phyloP scores from a whole-genome alignment of 2,113 vertebrate genomes.

The Coryphaenoides rupestris region DNA sequence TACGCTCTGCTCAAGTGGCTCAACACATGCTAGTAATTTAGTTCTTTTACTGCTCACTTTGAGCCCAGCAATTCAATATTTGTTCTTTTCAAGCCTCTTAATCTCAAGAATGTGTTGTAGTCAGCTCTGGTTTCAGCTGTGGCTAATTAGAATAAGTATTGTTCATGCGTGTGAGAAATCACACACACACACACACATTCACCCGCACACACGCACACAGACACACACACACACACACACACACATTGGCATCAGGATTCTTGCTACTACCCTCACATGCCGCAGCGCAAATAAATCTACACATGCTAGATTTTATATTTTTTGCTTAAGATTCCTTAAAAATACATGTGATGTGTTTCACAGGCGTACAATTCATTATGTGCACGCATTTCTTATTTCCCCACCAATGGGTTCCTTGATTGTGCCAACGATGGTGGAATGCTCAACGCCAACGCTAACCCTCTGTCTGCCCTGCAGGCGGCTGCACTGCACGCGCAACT shows the following conservation, averaged over 20 bases:
- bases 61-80: slow-evolving; percentile 54
- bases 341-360: background rate
- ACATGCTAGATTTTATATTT: background rate
- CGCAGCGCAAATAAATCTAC: background rate
- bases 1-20: slow-evolving; percentile 23
- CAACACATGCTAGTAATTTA: slow-evolving; percentile 60
- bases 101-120: slow-evolving; percentile 63
- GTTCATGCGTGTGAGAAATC: slow-evolving; percentile 11
- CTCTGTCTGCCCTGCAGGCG: slow-evolving; percentile 70
- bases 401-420: background rate
- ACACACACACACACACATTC: too few species aligned
- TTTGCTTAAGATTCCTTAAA: background rate
- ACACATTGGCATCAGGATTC: slow-evolving; percentile 14
- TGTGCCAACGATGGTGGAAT: too few species aligned
- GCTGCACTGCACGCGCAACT: slow-evolving; percentile 98
- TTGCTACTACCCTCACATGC: background rate
- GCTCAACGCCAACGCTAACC: background rate
- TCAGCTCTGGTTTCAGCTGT: too few species aligned
- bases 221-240: background rate
- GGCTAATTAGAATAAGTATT: too few species aligned
- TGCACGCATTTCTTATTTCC: background rate
- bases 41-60: slow-evolving; percentile 59
- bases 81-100: slow-evolving; percentile 51
- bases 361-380: background rate
- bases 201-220: too few species aligned